Evolutionary conservation across 2,888 invertebrate species (phyloP).

Genomic region (Agrochola lychnidis): DNA sequence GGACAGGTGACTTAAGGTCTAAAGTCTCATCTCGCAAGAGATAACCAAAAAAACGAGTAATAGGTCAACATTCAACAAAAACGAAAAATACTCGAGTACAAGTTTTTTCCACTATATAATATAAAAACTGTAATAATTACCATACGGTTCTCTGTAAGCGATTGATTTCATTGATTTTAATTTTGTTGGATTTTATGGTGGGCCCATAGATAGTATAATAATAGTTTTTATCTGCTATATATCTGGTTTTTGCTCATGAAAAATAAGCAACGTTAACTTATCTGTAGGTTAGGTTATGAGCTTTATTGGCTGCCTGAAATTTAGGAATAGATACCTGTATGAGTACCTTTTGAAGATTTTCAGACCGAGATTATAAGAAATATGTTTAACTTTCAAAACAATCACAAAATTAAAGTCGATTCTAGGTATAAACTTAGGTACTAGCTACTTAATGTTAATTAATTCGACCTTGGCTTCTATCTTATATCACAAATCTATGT

Average conservation of each 20-base stretch:
- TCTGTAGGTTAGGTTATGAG: not conserved
- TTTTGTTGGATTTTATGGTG: not conserved
- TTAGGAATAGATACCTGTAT: not conserved
- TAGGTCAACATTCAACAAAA: slow-evolving; percentile 23
- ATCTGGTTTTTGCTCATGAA: not conserved
- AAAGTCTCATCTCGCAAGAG: slow-evolving; percentile 19
- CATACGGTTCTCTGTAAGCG: not conserved
- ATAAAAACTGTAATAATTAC: slow-evolving; percentile 5
- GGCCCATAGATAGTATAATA: no score
- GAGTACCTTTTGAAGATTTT: not conserved
- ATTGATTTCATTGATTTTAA: not conserved
- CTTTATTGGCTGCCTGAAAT: not conserved
- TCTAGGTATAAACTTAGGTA: no score
- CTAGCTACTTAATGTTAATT: no score
- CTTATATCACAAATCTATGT: slow-evolving; percentile 6
- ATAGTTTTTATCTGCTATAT: not conserved
- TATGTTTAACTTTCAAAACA: not conserved
- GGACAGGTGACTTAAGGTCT: not conserved
- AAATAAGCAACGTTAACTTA: no score
- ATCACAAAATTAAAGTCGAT: not conserved
- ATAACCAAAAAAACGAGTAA: slow-evolving; percentile 27
- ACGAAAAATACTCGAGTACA: slow-evolving; percentile 23
- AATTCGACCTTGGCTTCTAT: slow-evolving; percentile 8
- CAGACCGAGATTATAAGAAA: not conserved
- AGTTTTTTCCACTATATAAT: not conserved